Percentiles rank a stretch among this genome's conserved stretches.
phyloP scores from a whole-genome alignment of 2,797 vertebrate species.

The Eupleurogrammus muticus region DNA sequence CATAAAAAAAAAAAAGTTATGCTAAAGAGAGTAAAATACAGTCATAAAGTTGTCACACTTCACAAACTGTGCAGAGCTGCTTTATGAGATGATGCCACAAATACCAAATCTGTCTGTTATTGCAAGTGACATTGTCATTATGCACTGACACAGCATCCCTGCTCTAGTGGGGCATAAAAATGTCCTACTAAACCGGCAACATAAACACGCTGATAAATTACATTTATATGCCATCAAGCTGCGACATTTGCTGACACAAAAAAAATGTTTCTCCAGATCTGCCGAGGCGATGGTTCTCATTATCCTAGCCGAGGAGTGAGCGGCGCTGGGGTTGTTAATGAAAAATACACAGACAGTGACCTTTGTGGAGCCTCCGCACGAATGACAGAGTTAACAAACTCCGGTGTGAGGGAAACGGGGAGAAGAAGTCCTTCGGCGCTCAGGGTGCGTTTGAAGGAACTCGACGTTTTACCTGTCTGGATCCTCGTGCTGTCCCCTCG shows the following conservation, averaged over 20 bases:
- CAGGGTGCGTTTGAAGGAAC: slow-evolving; percentile 36
- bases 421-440: slow-evolving; percentile 35
- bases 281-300: slow-evolving; percentile 82
- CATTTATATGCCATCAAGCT: slow-evolving; percentile 84
- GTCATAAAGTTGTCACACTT: slow-evolving; percentile 75
- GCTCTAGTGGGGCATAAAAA: slow-evolving; percentile 82
- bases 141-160: slow-evolving; percentile 83
- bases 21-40: slow-evolving; percentile 60
- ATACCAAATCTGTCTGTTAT: slow-evolving; percentile 81
- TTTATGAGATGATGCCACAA: slow-evolving; percentile 79
- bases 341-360: slow-evolving; percentile 82
- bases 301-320: slow-evolving; percentile 74
- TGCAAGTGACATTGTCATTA: slow-evolving; percentile 85
- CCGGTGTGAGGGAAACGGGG: slow-evolving; percentile 49
- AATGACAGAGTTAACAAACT: slow-evolving; percentile 76
- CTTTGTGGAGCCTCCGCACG: slow-evolving; percentile 79
- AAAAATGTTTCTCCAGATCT: slow-evolving; percentile 84
- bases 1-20: slow-evolving; percentile 51
- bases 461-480: slow-evolving; percentile 38
- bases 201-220: slow-evolving; percentile 87
- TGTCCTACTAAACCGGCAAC: slow-evolving; percentile 82
- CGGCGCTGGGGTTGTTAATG: slow-evolving; percentile 75
- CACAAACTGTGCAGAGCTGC: slow-evolving; percentile 70
- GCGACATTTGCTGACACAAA: slow-evolving; percentile 83
- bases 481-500: slow-evolving; percentile 26